Evolutionary conservation across 1,140 invertebrate genomes (phyloP).

Genomic region (Copidosoma floridanum): DNA sequence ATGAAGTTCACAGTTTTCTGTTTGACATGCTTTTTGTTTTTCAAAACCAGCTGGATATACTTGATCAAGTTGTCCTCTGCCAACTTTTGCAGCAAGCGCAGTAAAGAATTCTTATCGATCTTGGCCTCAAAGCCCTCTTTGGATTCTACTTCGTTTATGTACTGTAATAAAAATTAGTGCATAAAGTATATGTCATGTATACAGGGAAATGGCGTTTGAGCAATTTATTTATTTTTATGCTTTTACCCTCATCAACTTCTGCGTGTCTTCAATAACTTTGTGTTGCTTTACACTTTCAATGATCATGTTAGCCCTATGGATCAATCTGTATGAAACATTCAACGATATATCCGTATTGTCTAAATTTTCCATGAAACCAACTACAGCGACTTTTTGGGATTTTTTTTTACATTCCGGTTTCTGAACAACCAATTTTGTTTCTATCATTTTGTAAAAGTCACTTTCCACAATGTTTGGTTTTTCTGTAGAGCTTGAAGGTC

Average conservation of each 20-base stretch:
- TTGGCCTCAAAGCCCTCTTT: constrained; percentile 60
- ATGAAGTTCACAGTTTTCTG: constrained; percentile 59
- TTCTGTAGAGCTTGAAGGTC: no score
- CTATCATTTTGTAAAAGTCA: constrained; percentile 41
- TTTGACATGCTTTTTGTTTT: constrained; percentile 40
- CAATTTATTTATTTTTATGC: no score
- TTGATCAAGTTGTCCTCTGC: constrained; percentile 62
- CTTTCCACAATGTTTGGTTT: constrained; percentile 18
- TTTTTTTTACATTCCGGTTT: constrained; percentile 35
- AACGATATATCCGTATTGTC: constrained; percentile 33
- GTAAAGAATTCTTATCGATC: constrained; percentile 65
- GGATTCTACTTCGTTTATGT: constrained; percentile 58
- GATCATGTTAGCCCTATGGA: constrained; percentile 63
- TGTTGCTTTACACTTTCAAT: constrained; percentile 60
- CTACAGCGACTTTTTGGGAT: constrained; percentile 29
- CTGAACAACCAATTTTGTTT: constrained; percentile 38
- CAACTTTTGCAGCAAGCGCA: constrained; percentile 60
- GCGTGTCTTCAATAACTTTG: constrained; percentile 60
- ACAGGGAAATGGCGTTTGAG: no score
- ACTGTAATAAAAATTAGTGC: constrained; percentile 39
- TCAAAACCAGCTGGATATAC: constrained; percentile 55
- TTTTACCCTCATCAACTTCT: constrained; percentile 58
- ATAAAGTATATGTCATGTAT: no score
- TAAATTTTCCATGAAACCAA: constrained; percentile 45
- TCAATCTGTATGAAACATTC: constrained; percentile 54